Evolutionary conservation across 2,888 invertebrate species (phyloP).

Genomic region (Melipona bicolor): DNA sequence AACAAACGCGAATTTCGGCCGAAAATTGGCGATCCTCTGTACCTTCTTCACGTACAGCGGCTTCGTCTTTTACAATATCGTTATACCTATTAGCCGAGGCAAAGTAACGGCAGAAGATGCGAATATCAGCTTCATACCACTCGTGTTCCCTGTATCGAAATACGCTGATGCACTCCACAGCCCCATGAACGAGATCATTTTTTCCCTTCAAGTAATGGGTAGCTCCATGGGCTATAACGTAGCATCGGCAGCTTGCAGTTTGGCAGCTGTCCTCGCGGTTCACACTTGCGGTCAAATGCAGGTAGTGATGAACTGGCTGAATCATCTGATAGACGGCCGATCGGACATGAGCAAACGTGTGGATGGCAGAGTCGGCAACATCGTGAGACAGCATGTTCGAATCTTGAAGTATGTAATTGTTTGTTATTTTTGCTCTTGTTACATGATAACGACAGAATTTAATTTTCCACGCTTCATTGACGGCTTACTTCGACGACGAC

Average conservation of each 20-base stretch:
- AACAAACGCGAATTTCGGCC: conserved; percentile 68
- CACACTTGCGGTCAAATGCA: conserved; percentile 74
- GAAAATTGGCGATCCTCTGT: conserved; percentile 63
- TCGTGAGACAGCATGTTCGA: conserved; percentile 67
- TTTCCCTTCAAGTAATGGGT: conserved; percentile 55
- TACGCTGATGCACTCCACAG: conserved; percentile 58
- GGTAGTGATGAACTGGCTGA: conserved; percentile 63
- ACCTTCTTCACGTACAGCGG: conserved; percentile 66
- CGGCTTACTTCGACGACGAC: no score
- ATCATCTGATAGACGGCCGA: conserved; percentile 58
- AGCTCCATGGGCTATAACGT: conserved; percentile 62
- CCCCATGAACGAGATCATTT: conserved; percentile 69
- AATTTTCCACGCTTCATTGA: no score
- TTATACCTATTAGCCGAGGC: conserved; percentile 53
- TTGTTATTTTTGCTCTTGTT: neutral
- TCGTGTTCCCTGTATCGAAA: conserved; percentile 69
- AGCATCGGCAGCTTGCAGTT: conserved; percentile 60
- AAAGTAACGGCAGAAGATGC: conserved; percentile 10
- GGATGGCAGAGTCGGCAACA: conserved; percentile 56
- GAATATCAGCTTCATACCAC: conserved; percentile 69
- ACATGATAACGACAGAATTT: neutral
- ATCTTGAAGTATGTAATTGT: conserved; percentile 53
- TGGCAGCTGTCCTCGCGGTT: conserved; percentile 65
- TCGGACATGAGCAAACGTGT: conserved; percentile 26
- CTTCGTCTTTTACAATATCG: conserved; percentile 60